Base-by-base conservation (phyloP, 2,113 vertebrate genomes). In the Mixornis gularis region DNA sequence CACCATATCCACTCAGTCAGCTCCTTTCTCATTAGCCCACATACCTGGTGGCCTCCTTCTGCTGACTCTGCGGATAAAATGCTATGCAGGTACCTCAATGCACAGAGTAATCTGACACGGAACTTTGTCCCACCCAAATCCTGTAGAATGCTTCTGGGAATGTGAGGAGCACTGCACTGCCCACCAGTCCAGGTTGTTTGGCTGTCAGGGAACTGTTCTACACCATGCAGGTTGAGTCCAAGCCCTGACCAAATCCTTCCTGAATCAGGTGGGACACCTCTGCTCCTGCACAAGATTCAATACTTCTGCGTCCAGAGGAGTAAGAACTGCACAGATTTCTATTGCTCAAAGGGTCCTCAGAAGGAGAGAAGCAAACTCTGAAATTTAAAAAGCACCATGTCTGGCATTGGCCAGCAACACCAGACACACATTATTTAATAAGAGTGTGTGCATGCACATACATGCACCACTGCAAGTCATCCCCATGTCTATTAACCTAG, bases 321-420 rank as follows among this genome's bases (percentile, higher is more conserved):
- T 25, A 66, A 52, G 30, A 90, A 79, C 52, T 64, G 49, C 46
- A 22, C 58, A 53, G 30, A 22, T 66, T 86, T 81, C 66, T 79
- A 19, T 40, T 62, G 77, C 46, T 81, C 30, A 27, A 26, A 85
- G 49, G 30, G 49, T 66, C 43, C 71, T 86, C 79, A 88, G 64
- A 76, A 78, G 58, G 60, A 64, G 15, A 34, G 64, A 78, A 94
- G 71, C 49, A 92, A 79, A 71, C 73, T 53, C 26, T 78, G 48
- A 81, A 83, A 55, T 69, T 63, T 88, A 38, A 82, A 91, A 92
- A 89, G 34, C 60, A 72, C 29, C 38, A 77, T 38, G 81, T 80
- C 62, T 69, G 95, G 96, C 12, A 38, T 53, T 96, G 97, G 83
- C 97, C 97, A 93, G 97, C 97, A 98, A 96, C 72, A 79, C 96